Evolutionary conservation across 2,888 invertebrate genomes (phyloP).

Genomic region (Phyllotreta striolata): DNA sequence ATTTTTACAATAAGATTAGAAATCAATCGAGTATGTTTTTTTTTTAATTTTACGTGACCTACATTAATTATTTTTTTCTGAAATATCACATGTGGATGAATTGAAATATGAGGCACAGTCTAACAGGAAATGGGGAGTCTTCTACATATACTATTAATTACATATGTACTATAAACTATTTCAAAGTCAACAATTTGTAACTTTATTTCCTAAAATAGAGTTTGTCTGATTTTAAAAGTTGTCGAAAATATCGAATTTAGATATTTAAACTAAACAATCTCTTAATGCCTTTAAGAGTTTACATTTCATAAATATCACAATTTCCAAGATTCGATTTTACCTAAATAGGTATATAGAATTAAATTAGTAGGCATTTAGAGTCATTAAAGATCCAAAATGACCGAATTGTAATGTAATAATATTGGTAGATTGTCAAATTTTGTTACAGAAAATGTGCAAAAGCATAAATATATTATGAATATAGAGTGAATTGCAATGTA

Average conservation of each 20-base stretch:
- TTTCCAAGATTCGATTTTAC: too few species aligned
- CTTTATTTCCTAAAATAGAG: neutral
- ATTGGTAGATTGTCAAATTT: slow-evolving; percentile 26
- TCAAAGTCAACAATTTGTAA: slow-evolving; percentile 8
- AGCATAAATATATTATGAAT: slow-evolving; percentile 24
- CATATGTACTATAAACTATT: slow-evolving; percentile 9
- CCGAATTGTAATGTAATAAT: slow-evolving; percentile 11
- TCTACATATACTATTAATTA: slow-evolving; percentile 3
- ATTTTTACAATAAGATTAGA: too few species aligned
- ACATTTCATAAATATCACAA: too few species aligned
- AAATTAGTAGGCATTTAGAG: neutral
- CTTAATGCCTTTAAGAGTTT: too few species aligned
- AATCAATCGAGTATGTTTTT: neutral
- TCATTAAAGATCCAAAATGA: slow-evolving; percentile 3
- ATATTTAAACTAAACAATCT: neutral
- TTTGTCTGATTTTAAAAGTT: neutral
- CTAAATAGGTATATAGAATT: too few species aligned
- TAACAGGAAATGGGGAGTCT: slow-evolving; percentile 11
- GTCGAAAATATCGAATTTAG: neutral
- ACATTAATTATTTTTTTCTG: neutral
- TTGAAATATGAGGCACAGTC: slow-evolving; percentile 17
- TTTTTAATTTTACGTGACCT: neutral
- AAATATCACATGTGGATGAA: slow-evolving; percentile 20
- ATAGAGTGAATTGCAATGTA: slow-evolving; percentile 13
- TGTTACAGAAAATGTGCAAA: slow-evolving; percentile 28